Conservation (phyloP, 2,113 vertebrate species). For the Chaetura pelagica region DNA sequence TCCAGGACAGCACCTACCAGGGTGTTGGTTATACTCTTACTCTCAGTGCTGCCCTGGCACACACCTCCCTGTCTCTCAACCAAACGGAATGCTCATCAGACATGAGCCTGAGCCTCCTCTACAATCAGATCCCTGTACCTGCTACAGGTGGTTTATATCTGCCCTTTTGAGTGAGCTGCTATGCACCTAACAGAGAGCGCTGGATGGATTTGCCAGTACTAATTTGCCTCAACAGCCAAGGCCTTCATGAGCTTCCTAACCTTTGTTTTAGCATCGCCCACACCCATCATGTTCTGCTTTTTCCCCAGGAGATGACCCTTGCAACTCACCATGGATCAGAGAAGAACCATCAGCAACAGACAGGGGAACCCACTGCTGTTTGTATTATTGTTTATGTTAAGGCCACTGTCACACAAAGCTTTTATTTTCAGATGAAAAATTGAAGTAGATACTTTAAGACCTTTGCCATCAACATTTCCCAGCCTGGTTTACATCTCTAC, state of each 20-base stretch:
- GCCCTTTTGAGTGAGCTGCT: neutral
- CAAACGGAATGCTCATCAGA: neutral
- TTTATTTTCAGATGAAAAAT: neutral
- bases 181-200: neutral
- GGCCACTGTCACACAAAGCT: neutral
- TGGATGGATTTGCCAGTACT: neutral
- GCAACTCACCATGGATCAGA: neutral
- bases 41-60: neutral
- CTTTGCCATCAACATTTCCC: neutral
- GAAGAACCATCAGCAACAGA: neutral
- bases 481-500: neutral
- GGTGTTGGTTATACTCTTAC: neutral
- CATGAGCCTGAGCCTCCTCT: neutral
- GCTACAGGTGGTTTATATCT: neutral
- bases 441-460: neutral
- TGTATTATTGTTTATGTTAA: neutral
- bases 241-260: neutral
- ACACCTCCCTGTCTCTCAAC: neutral
- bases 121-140: neutral
- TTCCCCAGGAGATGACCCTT: neutral
- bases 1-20: neutral
- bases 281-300: neutral
- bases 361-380: neutral
- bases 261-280: neutral
- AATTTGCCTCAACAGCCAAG: neutral